Evolutionary conservation across 2,888 invertebrate species (phyloP).

Genomic region (Blera fallax): DNA sequence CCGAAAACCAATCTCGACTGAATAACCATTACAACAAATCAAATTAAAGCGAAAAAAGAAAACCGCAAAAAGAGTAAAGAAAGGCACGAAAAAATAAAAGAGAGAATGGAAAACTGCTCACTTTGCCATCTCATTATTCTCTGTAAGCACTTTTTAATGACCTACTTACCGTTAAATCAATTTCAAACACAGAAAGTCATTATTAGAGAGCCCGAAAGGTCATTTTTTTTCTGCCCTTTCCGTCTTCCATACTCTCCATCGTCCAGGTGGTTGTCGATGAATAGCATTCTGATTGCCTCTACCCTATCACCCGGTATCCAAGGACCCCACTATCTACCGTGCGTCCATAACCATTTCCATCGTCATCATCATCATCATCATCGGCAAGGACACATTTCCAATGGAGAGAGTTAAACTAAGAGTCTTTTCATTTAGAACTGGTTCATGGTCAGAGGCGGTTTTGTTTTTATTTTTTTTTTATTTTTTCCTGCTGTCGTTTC

Average conservation of each 20-base stretch:
- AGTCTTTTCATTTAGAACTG: slow-evolving; percentile 47
- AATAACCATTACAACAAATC: slow-evolving; percentile 22
- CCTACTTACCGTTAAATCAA: slow-evolving; percentile 71
- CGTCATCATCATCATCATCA: slow-evolving; percentile 33
- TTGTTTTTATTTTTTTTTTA: background rate
- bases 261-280: slow-evolving; percentile 50
- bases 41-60: slow-evolving; percentile 1
- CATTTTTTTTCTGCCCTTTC: slow-evolving; percentile 15
- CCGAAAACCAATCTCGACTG: background rate
- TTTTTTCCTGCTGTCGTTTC: background rate
- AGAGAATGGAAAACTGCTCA: background rate
- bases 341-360: slow-evolving; percentile 13
- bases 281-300: slow-evolving; percentile 26
- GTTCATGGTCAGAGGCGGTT: slow-evolving; percentile 54
- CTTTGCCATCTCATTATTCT: slow-evolving; percentile 48
- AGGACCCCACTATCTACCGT: background rate
- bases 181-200: slow-evolving; percentile 64
- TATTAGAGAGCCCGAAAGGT: slow-evolving; percentile 37
- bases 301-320: background rate
- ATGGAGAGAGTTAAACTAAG: slow-evolving; percentile 14
- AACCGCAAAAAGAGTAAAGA: background rate
- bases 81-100: slow-evolving; percentile 13
- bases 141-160: slow-evolving; percentile 64
- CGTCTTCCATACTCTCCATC: background rate
- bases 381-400: slow-evolving; percentile 44